Evolutionary conservation across 2,113 vertebrate species (phyloP), one percentile per base, ranked within the genome.

Genomic region (Aptenodytes patagonicus): DNA sequence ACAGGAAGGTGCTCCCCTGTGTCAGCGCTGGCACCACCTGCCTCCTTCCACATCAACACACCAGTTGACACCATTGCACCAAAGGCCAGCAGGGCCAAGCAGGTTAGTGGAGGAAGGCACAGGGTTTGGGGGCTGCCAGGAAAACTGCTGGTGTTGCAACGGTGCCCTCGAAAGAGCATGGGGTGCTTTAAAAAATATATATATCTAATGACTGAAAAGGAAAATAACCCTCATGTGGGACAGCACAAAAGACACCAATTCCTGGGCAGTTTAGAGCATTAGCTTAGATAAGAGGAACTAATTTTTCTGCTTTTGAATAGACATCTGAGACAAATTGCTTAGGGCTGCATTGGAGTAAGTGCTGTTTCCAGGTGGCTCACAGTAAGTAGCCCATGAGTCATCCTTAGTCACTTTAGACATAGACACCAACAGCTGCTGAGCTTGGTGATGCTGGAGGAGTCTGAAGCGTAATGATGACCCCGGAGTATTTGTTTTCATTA

Each of bases 41-140:
- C 90, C 70, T 87, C 87, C 54, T 79, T 92, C 77, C 89, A 71
- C 84, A 89, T 52, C 90, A 89, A 73, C 47, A 94, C 90, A 96
- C 94, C 96, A 95, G 91, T 97, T 97, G 96, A 86, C 75, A 92
- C 70, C 40, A 4, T 1, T 14, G 60, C 83, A 75, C 66, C 0
- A 0, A 91, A 72, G 44, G 36, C 60, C 55, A 57, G 44, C 0
- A 0, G 32, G 84, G 51, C 46, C 66, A 52, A 44, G n/a, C 1
- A 31, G 60, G 71, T 82, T 17, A 8, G 14, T 17, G 31, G 15
- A 93, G 38, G 75, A 70, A 80, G 9, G 13, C 18, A 42, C 21
- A 12, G 15, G 34, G 16, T 71, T 65, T 3, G 2, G 42, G 38
- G 10, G 13, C 17, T 91, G 42, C 76, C 55, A 75, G 55, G n/a